Conservation (phyloP, 2,113 vertebrate species). For the Hippocampus comes region DNA sequence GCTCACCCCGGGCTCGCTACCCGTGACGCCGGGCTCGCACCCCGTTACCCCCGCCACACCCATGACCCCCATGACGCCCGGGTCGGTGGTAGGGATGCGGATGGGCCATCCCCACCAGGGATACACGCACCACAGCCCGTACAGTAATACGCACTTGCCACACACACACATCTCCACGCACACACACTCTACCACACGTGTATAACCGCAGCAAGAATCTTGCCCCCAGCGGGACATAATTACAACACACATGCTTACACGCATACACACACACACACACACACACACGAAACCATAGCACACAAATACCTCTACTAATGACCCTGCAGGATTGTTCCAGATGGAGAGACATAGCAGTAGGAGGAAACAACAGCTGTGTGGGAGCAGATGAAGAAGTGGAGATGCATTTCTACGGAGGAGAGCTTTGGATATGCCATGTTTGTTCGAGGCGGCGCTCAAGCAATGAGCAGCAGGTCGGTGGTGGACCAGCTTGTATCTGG, state of each 20-base stretch:
- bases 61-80: conserved; percentile 91
- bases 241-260: conserved; percentile 15
- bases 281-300: conserved; percentile 43
- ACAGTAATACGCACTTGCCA: conserved; percentile 90
- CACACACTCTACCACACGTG: conserved; percentile 91
- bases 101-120: conserved; percentile 88
- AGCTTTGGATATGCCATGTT: conserved; percentile 54
- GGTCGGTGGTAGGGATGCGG: conserved; percentile 85
- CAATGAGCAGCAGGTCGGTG: too few relatives aligned
- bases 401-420: conserved; percentile 63
- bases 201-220: conserved; percentile 78
- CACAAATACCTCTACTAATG: conserved; percentile 73
- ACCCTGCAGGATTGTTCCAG: conserved; percentile 71
- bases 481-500: neutral
- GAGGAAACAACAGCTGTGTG: conserved; percentile 64
- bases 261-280: conserved; percentile 16
- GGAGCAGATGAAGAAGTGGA: conserved; percentile 54
- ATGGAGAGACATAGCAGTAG: conserved; percentile 54
- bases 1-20: conserved; percentile 75
- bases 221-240: conserved; percentile 38
- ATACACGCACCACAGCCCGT: conserved; percentile 82
- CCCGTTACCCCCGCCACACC: conserved; percentile 67
- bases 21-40: conserved; percentile 68
- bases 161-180: conserved; percentile 82
- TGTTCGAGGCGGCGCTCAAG: conserved; percentile 46